Evolutionary conservation across 2,888 invertebrate genomes (phyloP).

Genomic region (Hymenopus coronatus): DNA sequence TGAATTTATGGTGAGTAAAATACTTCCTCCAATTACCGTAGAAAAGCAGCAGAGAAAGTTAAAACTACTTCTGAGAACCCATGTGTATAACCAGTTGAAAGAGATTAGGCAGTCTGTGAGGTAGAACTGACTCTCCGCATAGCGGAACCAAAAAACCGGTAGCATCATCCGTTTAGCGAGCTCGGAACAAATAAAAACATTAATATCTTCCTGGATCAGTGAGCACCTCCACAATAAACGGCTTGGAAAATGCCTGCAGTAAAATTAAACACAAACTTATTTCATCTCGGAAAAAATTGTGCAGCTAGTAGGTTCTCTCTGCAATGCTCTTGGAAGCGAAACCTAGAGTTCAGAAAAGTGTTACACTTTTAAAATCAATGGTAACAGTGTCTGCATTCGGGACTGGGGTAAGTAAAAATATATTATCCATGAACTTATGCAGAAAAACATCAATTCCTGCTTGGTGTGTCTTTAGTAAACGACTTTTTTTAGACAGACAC

Average conservation of each 20-base stretch:
- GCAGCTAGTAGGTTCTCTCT: not conserved
- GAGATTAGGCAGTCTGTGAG: not conserved
- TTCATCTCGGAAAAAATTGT: not conserved
- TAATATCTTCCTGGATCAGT: slow-evolving; percentile 15
- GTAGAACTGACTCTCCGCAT: not conserved
- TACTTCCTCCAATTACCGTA: no score
- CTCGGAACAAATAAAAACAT: slow-evolving; percentile 10
- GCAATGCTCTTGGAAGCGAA: not conserved
- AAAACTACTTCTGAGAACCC: no score
- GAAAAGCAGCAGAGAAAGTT: no score
- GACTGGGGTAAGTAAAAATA: no score
- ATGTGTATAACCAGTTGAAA: not conserved
- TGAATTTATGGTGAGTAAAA: no score
- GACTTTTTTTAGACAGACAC: no score
- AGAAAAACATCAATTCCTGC: no score
- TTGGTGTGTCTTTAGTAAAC: no score
- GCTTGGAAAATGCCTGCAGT: slow-evolving; percentile 8
- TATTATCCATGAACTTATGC: no score
- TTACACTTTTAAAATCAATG: not conserved
- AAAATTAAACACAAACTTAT: slow-evolving; percentile 4
- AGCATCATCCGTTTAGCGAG: not conserved
- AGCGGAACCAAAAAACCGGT: not conserved
- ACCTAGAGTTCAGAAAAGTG: not conserved
- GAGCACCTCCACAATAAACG: slow-evolving; percentile 4
- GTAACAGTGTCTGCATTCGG: no score